A percentile compares a stretch with the other conserved stretches of the same genome.
phyloP scores from a whole-genome alignment of 37 sponge, comb jelly and placozoan species.

The Geodia barretti region DNA sequence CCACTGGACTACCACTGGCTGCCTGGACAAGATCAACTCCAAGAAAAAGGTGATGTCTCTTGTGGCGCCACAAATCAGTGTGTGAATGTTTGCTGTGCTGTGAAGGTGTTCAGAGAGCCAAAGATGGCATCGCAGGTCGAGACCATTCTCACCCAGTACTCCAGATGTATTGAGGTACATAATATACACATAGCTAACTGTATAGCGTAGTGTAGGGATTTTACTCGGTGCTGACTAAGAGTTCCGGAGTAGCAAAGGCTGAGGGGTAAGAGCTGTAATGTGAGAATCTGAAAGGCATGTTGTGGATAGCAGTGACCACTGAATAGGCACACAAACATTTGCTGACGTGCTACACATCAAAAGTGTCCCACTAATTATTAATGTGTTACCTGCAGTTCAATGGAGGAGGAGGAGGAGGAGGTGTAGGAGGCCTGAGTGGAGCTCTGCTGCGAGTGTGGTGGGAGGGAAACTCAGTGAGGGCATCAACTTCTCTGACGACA shows the following conservation, averaged over 20 bases:
- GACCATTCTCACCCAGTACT: constrained; percentile 62
- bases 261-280: not conserved
- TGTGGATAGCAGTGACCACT: too few relatives aligned
- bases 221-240: not conserved
- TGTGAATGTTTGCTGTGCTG: not conserved
- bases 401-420: not conserved
- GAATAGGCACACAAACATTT: too few relatives aligned
- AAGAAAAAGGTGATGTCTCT: constrained; percentile 87
- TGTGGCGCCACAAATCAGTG: too few relatives aligned
- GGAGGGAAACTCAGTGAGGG: constrained; percentile 99
- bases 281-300: too few relatives aligned
- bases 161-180: constrained; percentile 71
- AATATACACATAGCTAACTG: not conserved
- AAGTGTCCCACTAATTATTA: not conserved
- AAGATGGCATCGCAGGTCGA: constrained; percentile 75
- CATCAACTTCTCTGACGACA: constrained; percentile 98
- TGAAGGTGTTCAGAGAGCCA: constrained; percentile 85
- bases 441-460: constrained; percentile 94
- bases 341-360: not conserved
- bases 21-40: constrained; percentile 75
- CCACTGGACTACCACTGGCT: constrained; percentile 70
- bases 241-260: not conserved
- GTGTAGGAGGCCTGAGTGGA: constrained; percentile 46
- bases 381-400: not conserved
- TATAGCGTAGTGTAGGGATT: not conserved